These are phyloP conservation scores for Drosophila eohydei DNA, from an alignment of 2,888 invertebrate genomes.

Conservation along the genomic window DNA sequence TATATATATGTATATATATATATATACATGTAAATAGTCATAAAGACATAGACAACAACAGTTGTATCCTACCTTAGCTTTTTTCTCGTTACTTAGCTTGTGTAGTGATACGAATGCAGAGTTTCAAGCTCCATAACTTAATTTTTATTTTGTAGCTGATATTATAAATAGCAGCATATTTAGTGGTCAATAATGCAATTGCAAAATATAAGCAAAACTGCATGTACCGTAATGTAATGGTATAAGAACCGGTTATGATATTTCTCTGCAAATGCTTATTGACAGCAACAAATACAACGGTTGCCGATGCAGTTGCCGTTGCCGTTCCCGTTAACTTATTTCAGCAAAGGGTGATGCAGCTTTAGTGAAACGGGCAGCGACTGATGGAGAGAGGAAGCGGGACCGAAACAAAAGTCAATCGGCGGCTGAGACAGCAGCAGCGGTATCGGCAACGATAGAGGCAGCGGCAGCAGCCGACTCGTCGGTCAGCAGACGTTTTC, in stretches of 20 bases:
- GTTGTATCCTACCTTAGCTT: too few species aligned
- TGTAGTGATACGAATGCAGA: too few species aligned
- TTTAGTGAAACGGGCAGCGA: not conserved
- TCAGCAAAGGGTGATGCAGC: slow-evolving; percentile 5
- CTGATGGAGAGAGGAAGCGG: not conserved
- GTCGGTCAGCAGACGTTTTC: slow-evolving; percentile 51
- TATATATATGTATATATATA: not conserved
- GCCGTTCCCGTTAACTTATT: slow-evolving; percentile 24
- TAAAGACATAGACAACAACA: too few species aligned
- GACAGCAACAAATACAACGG: slow-evolving; percentile 4
- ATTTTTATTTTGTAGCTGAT: too few species aligned
- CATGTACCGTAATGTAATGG: not conserved
- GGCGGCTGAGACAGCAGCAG: slow-evolving; percentile 24
- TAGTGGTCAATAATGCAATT: too few species aligned
- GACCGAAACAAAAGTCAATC: slow-evolving; percentile 51
- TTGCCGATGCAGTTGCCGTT: slow-evolving; percentile 6
- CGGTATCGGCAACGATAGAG: slow-evolving; percentile 12
- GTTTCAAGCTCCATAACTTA: too few species aligned
- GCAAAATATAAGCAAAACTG: not conserved
- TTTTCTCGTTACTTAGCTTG: too few species aligned
- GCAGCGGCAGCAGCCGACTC: slow-evolving; percentile 16
- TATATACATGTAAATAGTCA: not conserved
- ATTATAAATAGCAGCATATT: too few species aligned
- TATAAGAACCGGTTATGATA: slow-evolving; percentile 15
- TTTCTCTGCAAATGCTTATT: slow-evolving; percentile 30